A percentile compares a stretch with the other conserved stretches of the same genome.
Evolutionary conservation across 2,113 vertebrate genomes (phyloP).

Genomic region (Tupaia chinensis): DNA sequence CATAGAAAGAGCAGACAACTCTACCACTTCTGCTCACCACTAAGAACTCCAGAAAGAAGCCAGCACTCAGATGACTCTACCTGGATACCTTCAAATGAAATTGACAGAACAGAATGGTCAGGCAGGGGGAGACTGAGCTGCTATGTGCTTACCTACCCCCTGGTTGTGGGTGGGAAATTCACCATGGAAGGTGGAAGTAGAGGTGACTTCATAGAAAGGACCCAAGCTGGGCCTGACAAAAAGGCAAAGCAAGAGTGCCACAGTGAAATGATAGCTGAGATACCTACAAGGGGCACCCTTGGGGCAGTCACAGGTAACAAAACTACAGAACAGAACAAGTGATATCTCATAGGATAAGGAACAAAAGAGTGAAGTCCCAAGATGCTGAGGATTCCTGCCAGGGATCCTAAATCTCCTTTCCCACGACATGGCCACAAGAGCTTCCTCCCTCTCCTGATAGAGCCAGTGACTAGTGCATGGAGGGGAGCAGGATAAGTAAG

Average conservation of each 20-base stretch:
- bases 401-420: neutral
- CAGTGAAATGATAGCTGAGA: neutral
- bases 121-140: rapidly evolving
- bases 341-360: neutral
- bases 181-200: rapidly evolving
- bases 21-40: neutral
- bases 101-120: neutral
- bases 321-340: neutral
- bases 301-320: neutral
- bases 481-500: neutral
- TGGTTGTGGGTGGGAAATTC: neutral
- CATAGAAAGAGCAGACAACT: neutral
- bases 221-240: neutral
- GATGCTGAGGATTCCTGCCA: neutral
- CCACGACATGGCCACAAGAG: neutral
- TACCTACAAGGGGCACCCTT: neutral
- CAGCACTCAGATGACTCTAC: neutral
- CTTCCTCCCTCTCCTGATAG: neutral
- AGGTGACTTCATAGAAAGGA: neutral
- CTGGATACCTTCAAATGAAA: neutral
- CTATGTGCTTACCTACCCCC: rapidly evolving
- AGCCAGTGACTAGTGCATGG: neutral
- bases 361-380: neutral
- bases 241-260: neutral
- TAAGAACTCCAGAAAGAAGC: neutral